Base-by-base conservation (phyloP, 2,113 vertebrate genomes). In the Cettia cetti region DNA sequence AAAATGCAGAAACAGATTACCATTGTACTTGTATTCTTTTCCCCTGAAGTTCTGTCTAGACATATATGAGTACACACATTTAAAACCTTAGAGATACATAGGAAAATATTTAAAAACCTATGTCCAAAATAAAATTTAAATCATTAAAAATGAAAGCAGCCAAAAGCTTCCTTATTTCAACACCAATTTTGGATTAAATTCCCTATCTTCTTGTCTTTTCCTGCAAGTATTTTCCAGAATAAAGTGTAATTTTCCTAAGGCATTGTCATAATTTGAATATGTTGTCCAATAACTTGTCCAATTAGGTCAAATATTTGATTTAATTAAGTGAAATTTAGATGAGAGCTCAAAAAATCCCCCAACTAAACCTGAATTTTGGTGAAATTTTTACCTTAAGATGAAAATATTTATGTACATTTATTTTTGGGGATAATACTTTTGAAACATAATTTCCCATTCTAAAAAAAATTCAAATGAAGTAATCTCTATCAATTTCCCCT, bases 401-500 rank as follows among this genome's bases (percentile, higher is more conserved):
- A 47, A 82, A 60, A 61, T 44, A 50, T 33, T 56, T 31, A n/a
- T 21, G 9, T 69, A 42, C 64, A 83, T 47, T 74, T 74, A 47
- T 59, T 69, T 59, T 60, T 75, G 82, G 39, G 57, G 54, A 57
- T 75, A 83, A 17, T 88, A 92, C 70, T 96, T 97, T 90, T 86
- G 37, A 61, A 90, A 49, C 45, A 23, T 88, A 93, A 96, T 97
- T 96, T 94, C 26, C n/a, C 50, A 75, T 94, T 95, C 70, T 18
- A 70, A 82, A 90, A 60, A 53, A 94, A 97, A 95, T 56, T 78
- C 61, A 56, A 40, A 59, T 44, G 26, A 89, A 78, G n/a, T 71
- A 30, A 56, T 93, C 79, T 90, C 82, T 97, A 92, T 92, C 95
- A 91, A 92, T 92, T 96, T 97, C 56, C 65, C 80, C 89, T 93